Base-by-base conservation (phyloP, 92 coral and sea anemone genomes). In the Paramuricea clavata region DNA sequence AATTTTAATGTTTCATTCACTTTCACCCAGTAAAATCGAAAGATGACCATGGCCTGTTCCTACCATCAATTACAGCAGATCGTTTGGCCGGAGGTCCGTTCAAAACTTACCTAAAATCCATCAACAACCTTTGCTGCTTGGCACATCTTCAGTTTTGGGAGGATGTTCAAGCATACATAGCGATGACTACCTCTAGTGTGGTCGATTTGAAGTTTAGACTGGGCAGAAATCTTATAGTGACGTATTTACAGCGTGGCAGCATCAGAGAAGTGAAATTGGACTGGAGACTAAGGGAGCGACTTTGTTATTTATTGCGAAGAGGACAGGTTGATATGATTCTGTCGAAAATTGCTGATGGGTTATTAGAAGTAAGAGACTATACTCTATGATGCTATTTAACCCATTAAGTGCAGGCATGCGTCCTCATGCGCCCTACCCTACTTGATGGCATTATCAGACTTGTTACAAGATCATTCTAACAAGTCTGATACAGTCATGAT, bases 31-130 rank as follows among this genome's bases (percentile, higher is more conserved):
- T 65, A 73, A 41, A 60, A 64, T 25, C 85, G 62, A 54, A 54
- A 32, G 92, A 78, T 31, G 42, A 69, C 0, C 73, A 44, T 23
- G 19, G 50, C 10, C 7, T 78, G 15, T 34, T 61, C 81, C 33
- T 81, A 36, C 83, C 85, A 35, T 30, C 87, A 72, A 81, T 86
- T 6, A 26, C 68, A 6, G 65, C 91, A 33, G 98, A 95, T 76
- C 92, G 88, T 67, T 81, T 94, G 52, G 98, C 98, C 17, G 98
- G 98, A 16, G 94, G 94, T 23, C 98, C 98, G 22, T 85, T 95
- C 68, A 74, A 76, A 59, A 84, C 86, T 3, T 88, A 89, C 83
- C 39, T 95, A 39, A 76, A 91, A 64, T 87, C 78, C 47, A 87
- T 79, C 12, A 85, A 83, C 22, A 87, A 94, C 82, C 41, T 49